Percentiles rank a stretch among this genome's conserved stretches.
Evolutionary conservation across 1,140 invertebrate genomes (phyloP).

Genomic region (Sitophilus oryzae): DNA sequence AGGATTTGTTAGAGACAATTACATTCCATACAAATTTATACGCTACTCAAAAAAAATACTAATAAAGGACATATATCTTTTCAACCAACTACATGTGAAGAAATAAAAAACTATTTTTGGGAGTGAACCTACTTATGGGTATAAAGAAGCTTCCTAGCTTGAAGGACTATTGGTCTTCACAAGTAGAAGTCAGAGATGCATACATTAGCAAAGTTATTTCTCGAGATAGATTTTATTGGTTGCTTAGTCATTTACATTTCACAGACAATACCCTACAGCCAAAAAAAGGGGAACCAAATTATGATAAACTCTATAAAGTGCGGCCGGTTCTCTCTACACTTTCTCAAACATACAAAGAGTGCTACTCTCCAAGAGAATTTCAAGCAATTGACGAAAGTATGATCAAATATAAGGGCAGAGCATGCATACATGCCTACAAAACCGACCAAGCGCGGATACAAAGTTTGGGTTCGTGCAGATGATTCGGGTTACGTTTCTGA

Average conservation of each 20-base stretch:
- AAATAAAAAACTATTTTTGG: too few species aligned
- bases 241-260: conserved; percentile 32
- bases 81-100: too few species aligned
- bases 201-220: not conserved
- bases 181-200: not conserved
- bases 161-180: not conserved
- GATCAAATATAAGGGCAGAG: conserved; percentile 10
- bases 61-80: too few species aligned
- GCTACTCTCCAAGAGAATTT: not conserved
- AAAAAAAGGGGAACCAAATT: conserved; percentile 29
- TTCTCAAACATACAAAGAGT: not conserved
- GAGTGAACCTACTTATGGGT: not conserved
- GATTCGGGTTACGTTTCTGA: too few species aligned
- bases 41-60: too few species aligned
- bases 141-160: not conserved
- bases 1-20: too few species aligned
- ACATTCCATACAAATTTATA: too few species aligned
- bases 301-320: conserved; percentile 44
- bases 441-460: conserved; percentile 5
- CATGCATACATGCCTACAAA: conserved; percentile 6
- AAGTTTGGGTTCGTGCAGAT: too few species aligned
- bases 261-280: conserved; percentile 39
- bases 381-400: conserved; percentile 9
- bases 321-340: conserved; percentile 29
- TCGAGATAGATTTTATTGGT: not conserved